These are phyloP conservation scores for Stenoptilia bipunctidactyla DNA, from an alignment of 2,888 invertebrate genomes.

Conservation along the genomic window DNA sequence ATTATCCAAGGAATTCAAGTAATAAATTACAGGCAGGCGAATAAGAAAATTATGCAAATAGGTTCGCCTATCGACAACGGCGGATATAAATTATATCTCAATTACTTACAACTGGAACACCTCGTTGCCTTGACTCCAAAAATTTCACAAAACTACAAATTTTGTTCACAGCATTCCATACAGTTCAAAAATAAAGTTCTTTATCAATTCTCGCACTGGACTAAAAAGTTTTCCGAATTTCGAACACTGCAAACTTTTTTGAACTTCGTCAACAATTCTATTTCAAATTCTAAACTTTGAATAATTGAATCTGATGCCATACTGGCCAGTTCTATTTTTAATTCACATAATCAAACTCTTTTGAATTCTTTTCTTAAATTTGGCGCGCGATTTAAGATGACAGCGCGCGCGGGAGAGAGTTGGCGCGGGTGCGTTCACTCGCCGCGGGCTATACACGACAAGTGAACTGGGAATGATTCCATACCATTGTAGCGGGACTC, in stretches of 20 bases:
- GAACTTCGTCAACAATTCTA: not conserved
- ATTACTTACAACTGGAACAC: conserved; percentile 20
- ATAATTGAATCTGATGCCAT: not conserved
- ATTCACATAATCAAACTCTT: conserved; percentile 30
- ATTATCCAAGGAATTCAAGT: conserved; percentile 15
- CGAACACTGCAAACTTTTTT: conserved; percentile 14
- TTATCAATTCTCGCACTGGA: conserved; percentile 6
- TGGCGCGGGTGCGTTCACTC: conserved; percentile 33
- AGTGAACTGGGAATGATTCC: conserved; percentile 32
- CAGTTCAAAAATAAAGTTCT: conserved; percentile 1
- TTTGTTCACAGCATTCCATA: not conserved
- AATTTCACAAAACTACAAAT: conserved; percentile 3
- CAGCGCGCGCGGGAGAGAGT: conserved; percentile 19
- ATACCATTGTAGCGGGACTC: not conserved
- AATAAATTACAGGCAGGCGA: conserved; percentile 4
- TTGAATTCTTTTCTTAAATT: conserved; percentile 23
- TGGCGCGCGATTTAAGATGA: conserved; percentile 14
- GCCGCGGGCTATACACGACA: conserved; percentile 31
- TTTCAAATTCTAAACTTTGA: not conserved
- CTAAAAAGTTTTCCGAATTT: conserved; percentile 13
- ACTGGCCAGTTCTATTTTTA: conserved; percentile 18
- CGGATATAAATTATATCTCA: conserved; percentile 9
- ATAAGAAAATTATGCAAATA: conserved; percentile 1
- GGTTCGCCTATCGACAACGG: not conserved
- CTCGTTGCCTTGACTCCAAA: conserved; percentile 19